phyloP scores from a whole-genome alignment of 2,797 vertebrate genomes.

The Balearica regulorum region DNA sequence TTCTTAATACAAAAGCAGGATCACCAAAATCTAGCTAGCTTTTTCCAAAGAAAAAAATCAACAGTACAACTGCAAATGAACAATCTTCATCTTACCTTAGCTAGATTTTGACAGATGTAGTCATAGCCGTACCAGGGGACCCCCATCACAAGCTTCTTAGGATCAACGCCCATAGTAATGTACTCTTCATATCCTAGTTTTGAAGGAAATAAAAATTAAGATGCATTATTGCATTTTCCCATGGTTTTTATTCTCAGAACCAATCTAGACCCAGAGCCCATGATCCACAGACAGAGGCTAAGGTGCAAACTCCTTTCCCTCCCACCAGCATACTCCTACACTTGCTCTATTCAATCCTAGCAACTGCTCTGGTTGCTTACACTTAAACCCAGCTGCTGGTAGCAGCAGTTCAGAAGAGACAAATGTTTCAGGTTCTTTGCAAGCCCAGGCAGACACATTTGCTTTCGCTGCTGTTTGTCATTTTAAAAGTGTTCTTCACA shows the following conservation, averaged over 20 bases:
- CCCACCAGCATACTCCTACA: neutral
- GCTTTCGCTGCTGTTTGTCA: neutral
- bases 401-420: neutral
- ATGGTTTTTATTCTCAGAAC: neutral
- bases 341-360: neutral
- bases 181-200: constrained; percentile 86
- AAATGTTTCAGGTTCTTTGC: neutral
- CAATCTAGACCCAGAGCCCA: neutral
- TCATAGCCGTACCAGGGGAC: constrained; percentile 98
- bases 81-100: constrained; percentile 74
- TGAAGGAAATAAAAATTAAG: constrained; percentile 46
- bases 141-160: constrained; percentile 93
- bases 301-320: neutral
- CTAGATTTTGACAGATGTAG: constrained; percentile 85
- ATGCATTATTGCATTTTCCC: neutral
- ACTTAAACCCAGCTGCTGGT: neutral
- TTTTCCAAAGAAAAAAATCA: neutral
- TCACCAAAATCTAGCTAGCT: neutral
- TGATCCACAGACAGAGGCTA: neutral
- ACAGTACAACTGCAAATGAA: neutral
- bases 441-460: neutral
- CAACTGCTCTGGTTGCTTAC: neutral
- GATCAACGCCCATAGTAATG: constrained; percentile 81
- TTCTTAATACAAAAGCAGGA: neutral
- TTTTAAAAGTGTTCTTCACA: neutral